Evolutionary conservation across 2,113 vertebrate species (phyloP), one percentile per base, ranked within the genome.

Genomic region (Sphaerodactylus townsendi): DNA sequence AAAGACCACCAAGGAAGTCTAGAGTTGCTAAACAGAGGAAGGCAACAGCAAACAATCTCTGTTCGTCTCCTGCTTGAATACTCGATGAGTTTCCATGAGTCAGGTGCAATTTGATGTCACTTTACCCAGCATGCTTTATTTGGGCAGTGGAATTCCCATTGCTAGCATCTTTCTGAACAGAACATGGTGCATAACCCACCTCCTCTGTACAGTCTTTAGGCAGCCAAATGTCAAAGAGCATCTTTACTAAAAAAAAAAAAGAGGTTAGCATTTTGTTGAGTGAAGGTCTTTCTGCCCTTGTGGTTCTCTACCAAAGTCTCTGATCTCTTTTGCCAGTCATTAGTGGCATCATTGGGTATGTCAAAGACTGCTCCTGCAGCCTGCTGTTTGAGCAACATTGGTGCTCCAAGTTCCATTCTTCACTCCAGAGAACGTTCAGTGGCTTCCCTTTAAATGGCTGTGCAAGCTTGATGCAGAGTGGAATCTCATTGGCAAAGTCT

Each of bases 331-430:
- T 59, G 3, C 30, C 48, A 46, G 65, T 14, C 84, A 17, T 68
- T 84, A 44, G 17, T 28, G 0, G 0, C 44, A 28, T 41, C n/a
- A 0, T 3, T 64, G 30, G 81, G 77, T 23, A 1, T 15, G 0
- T n/a, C 28, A 37, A 75, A 1, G 3, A 3, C 48, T 1, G 68
- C 56, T 37, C 14, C 28, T 69, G 44, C 41, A 71, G 33, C 82
- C 82, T 62, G 77, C 83, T 79, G 46, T 77, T 84, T 84, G 46
- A 80, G 13, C 23, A n/a, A 2, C 48, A 5, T 13, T 46, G 0
- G 37, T 50, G 0, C 1, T 35, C 30, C 15, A 35, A 33, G 19
- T 14, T 10, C 0, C 1, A 21, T 5, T 4, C 50, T n/a, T 15
- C 56, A 0, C 79, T 10, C 35, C 21, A 48, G 75, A 77, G 64